A percentile compares a stretch with the other conserved stretches of the same genome.
These are phyloP conservation scores for Epizoanthus ramosus DNA, from an alignment of 92 coral and sea anemone species.

Conservation along the genomic window DNA sequence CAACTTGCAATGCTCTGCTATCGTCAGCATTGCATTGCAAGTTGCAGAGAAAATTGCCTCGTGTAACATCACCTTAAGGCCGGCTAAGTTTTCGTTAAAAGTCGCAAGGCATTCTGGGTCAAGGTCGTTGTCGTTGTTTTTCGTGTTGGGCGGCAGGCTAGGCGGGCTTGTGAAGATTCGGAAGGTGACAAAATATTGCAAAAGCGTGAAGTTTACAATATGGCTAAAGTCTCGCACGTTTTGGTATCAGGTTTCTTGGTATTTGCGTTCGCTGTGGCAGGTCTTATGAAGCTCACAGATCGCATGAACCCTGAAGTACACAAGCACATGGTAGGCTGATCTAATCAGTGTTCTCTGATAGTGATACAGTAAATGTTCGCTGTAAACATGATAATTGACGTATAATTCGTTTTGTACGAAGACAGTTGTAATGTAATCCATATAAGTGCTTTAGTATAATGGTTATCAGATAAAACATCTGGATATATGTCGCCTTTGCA, in stretches of 20 bases:
- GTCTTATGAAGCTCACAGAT: constrained; percentile 69
- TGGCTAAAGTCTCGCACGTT: constrained; percentile 35
- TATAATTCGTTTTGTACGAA: neutral
- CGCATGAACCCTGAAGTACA: constrained; percentile 63
- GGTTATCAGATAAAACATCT: too few species aligned
- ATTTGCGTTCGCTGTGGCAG: constrained; percentile 61
- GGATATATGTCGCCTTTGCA: too few species aligned
- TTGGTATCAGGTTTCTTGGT: constrained; percentile 58
- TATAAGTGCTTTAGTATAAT: too few species aligned
- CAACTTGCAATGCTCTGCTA: too few species aligned
- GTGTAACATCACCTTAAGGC: too few species aligned
- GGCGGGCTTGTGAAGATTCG: too few species aligned
- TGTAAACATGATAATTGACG: neutral
- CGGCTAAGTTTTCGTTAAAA: too few species aligned
- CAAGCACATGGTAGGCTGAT: constrained; percentile 63
- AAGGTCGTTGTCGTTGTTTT: neutral
- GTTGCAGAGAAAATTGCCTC: too few species aligned
- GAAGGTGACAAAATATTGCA: too few species aligned
- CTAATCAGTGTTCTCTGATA: constrained; percentile 17
- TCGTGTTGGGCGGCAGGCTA: too few species aligned
- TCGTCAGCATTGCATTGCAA: too few species aligned
- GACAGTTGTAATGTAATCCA: too few species aligned
- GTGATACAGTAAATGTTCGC: neutral
- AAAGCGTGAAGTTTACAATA: neutral
- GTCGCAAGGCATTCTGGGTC: constrained; percentile 19